phyloP scores from a whole-genome alignment of 2,888 invertebrate species.

The Eledone cirrhosa region DNA sequence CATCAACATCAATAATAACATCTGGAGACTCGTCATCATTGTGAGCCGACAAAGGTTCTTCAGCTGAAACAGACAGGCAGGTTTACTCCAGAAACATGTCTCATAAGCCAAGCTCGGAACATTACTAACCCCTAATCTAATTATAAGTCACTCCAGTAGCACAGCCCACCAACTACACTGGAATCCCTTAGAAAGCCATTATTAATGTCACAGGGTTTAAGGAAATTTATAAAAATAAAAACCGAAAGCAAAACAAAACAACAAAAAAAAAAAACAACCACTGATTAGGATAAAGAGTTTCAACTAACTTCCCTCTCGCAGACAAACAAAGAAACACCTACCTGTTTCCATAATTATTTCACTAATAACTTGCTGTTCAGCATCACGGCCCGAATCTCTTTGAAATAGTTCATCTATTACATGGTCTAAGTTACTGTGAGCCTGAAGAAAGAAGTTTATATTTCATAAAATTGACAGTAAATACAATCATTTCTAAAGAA shows the following conservation, averaged over 20 bases:
- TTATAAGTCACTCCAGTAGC: too few relatives aligned
- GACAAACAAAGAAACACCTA: constrained; percentile 33
- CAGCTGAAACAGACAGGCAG: constrained; percentile 28
- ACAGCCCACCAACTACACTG: too few relatives aligned
- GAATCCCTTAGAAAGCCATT: too few relatives aligned
- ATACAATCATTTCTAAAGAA: not conserved
- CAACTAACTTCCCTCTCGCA: too few relatives aligned
- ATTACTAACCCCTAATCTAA: too few relatives aligned
- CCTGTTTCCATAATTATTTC: constrained; percentile 66
- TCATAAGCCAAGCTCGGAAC: too few relatives aligned
- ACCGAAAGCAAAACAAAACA: too few relatives aligned
- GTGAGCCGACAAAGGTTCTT: constrained; percentile 34
- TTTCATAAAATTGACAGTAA: not conserved
- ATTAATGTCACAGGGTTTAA: too few relatives aligned
- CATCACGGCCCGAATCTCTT: constrained; percentile 57
- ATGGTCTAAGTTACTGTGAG: constrained; percentile 72
- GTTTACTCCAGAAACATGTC: too few relatives aligned
- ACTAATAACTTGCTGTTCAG: constrained; percentile 63
- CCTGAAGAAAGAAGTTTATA: constrained; percentile 31
- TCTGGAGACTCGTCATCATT: constrained; percentile 39
- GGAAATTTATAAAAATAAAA: too few relatives aligned
- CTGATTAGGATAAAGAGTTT: too few relatives aligned
- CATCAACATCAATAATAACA: constrained; percentile 61
- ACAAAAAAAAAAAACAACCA: too few relatives aligned
- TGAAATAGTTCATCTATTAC: constrained; percentile 77